Percentiles rank a stretch among this genome's conserved stretches.
Evolutionary conservation across 2,888 invertebrate species (phyloP).

Genomic region (Ditylenchus weischeri): DNA sequence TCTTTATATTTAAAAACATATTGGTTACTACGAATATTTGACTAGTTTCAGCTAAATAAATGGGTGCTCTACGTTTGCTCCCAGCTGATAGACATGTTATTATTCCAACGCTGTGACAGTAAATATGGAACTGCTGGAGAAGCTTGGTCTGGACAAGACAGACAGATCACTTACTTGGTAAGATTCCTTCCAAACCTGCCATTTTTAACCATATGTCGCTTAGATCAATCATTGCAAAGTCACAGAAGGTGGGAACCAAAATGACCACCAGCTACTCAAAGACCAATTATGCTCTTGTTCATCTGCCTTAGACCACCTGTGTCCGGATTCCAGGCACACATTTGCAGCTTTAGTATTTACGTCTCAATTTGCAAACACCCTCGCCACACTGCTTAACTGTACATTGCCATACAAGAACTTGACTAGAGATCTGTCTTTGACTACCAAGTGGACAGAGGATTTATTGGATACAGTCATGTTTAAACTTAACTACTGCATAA

Average conservation of each 20-base stretch:
- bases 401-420: neutral
- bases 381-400: neutral
- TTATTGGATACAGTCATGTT: neutral
- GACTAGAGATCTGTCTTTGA: neutral
- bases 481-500: neutral
- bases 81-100: neutral
- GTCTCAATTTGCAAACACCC: neutral
- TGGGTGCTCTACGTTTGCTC: neutral
- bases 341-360: neutral
- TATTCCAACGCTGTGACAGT: neutral
- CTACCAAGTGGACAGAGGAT: neutral
- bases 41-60: slow-evolving; percentile 16
- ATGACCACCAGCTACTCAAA: neutral
- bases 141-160: slow-evolving; percentile 5
- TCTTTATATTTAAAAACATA: too few species aligned
- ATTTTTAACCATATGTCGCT: neutral
- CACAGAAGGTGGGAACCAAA: neutral
- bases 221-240: neutral
- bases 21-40: too few species aligned
- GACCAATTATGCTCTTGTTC: neutral
- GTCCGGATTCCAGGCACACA: neutral
- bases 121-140: neutral
- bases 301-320: neutral
- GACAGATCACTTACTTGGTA: neutral
- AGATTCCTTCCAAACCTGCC: neutral